Conservation (phyloP, 2,888 invertebrate genomes). For the Cataglyphis livida region DNA sequence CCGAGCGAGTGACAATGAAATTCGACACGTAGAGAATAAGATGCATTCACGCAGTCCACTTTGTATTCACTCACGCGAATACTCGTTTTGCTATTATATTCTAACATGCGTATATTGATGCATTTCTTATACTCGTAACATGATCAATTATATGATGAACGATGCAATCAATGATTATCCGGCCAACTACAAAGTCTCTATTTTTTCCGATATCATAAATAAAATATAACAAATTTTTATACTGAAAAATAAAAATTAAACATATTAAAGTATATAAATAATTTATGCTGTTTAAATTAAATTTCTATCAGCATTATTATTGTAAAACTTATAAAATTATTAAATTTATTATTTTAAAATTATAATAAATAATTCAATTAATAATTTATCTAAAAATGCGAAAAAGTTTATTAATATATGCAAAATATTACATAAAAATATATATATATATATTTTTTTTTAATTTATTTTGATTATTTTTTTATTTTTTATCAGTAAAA, state of each 20-base stretch:
- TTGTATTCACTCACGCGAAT: conserved; percentile 19
- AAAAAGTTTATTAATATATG: background rate
- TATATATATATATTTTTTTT: background rate
- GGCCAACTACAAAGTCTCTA: background rate
- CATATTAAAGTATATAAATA: background rate
- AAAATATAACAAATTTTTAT: background rate
- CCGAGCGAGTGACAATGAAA: conserved; percentile 46
- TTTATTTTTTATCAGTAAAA: background rate
- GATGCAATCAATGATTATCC: background rate
- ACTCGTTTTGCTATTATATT: conserved; percentile 1
- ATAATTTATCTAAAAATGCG: background rate
- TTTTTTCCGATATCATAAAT: background rate
- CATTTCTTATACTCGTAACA: background rate
- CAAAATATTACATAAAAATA: background rate
- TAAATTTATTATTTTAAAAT: background rate
- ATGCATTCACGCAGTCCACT: conserved; percentile 46
- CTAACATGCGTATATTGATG: background rate
- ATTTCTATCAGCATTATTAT: background rate
- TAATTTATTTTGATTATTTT: too few relatives aligned
- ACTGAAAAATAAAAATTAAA: background rate
- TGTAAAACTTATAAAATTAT: too few relatives aligned
- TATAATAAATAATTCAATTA: conserved; percentile 6
- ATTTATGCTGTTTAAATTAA: background rate
- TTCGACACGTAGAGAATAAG: conserved; percentile 48
- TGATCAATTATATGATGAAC: background rate